Evolutionary conservation across 2,888 invertebrate species (phyloP).

Genomic region (Watsonalla cultraria): DNA sequence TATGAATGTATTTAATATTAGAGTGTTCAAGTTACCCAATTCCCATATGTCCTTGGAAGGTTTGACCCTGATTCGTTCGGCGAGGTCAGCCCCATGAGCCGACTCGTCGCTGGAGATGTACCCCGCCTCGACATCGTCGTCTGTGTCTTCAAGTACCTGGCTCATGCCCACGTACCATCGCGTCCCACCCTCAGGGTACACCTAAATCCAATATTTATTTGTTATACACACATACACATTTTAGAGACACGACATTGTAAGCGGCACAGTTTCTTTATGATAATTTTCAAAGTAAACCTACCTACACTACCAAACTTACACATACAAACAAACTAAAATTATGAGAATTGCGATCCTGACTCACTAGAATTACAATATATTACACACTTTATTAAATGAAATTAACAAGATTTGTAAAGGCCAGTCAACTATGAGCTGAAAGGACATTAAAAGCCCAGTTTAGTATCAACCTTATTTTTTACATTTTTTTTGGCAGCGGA

Average conservation of each 20-base stretch:
- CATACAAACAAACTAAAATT: too few relatives aligned
- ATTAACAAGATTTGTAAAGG: too few relatives aligned
- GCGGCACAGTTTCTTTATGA: too few relatives aligned
- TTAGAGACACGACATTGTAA: slow-evolving; percentile 3
- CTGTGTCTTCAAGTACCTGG: slow-evolving; percentile 59
- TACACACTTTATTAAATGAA: too few relatives aligned
- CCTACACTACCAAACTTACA: too few relatives aligned
- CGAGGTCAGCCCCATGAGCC: slow-evolving; percentile 66
- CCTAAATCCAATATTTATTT: slow-evolving; percentile 28
- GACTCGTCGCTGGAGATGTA: slow-evolving; percentile 79
- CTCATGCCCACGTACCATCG: slow-evolving; percentile 65
- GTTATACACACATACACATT: slow-evolving; percentile 4
- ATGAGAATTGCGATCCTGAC: too few relatives aligned
- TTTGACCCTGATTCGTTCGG: slow-evolving; percentile 59
- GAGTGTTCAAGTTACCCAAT: slow-evolving; percentile 39
- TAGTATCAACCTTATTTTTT: slow-evolving; percentile 37
- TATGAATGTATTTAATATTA: neutral
- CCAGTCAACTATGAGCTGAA: too few relatives aligned
- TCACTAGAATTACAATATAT: too few relatives aligned
- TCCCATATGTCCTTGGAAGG: slow-evolving; percentile 72
- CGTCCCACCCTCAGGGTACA: slow-evolving; percentile 53
- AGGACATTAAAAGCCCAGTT: slow-evolving; percentile 1
- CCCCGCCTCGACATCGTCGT: slow-evolving; percentile 60
- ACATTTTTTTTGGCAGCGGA: slow-evolving; percentile 40
- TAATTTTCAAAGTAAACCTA: too few relatives aligned